Base-by-base conservation (phyloP, 2,888 invertebrate species). In the Synergus laeviventris region DNA sequence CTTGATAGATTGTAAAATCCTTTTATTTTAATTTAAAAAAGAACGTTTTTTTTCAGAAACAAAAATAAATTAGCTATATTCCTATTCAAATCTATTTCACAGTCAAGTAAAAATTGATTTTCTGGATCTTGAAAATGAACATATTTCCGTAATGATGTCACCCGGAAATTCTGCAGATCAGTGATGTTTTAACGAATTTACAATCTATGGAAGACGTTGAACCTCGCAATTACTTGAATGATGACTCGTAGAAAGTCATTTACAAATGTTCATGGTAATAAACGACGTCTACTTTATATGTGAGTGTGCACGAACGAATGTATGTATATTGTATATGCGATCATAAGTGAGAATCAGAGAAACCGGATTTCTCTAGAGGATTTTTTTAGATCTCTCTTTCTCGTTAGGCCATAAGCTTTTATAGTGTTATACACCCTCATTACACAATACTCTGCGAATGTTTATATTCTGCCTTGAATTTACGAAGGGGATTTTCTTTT, bases 351-450 rank as follows among this genome's bases (percentile, higher is more conserved):
- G 62, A 77, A 77, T 79, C 74, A 77, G 61, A 76, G 78, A 81
- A 81, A 81, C 81, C 79, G 75, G 79, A 81, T 81, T 81, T 79
- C 81, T 79, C 77, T 49, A 66, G 21, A 70, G n/a, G 73, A 18
- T 73, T 78, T 78, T 81, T 81, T 79, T 61, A 18, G 77, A 76
- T 80, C 78, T 79, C 79, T 81, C 77, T 79, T 78, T 74, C 74
- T 38, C 60, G 49, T 49, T 76, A 66, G 70, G 73, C 42, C 61
- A 42, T 60, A 60, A 42, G 11, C 9, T 39, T 12, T 24, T 39
- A 59, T 7, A 74, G 24, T 39, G 18, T 24, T 39, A 59, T 7
- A 74, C 54, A 18, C n/a, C 59, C 39, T 56, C 18, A 0, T 73
- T 76, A 73, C 59, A 38, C 16, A 62, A 62, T 61, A 36, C 8